phyloP scores from a whole-genome alignment of 1,140 invertebrate species.

The Agraylea sexmaculata region DNA sequence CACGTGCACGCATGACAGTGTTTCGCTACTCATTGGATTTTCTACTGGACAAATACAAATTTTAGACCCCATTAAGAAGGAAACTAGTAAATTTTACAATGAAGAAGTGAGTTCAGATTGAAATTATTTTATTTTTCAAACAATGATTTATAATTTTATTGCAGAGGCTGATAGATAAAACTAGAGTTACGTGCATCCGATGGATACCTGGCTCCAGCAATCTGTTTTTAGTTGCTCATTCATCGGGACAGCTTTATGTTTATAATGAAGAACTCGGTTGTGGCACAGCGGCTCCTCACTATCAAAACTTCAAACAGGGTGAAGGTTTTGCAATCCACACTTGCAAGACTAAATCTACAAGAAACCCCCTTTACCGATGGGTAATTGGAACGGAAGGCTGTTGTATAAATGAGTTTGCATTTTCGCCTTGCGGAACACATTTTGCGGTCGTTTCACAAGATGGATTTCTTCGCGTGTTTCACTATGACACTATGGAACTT shows the following conservation, averaged over 20 bases:
- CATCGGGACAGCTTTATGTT: conserved; percentile 93
- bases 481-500: conserved; percentile 95
- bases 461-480: conserved; percentile 91
- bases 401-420: conserved; percentile 94
- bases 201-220: conserved; percentile 93
- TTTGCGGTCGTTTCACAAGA: conserved; percentile 91
- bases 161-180: conserved; percentile 95
- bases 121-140: conserved; percentile 2
- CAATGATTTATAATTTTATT: conserved; percentile 27
- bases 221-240: conserved; percentile 87
- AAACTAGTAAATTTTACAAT: conserved; percentile 93
- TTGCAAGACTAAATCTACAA: conserved; percentile 90
- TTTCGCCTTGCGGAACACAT: conserved; percentile 88
- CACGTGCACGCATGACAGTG: conserved; percentile 68
- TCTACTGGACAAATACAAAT: conserved; percentile 95
- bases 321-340: conserved; percentile 90
- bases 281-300: conserved; percentile 70
- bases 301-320: conserved; percentile 91
- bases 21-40: conserved; percentile 88
- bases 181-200: conserved; percentile 94
- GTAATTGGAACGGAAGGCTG: conserved; percentile 70
- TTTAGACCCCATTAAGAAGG: conserved; percentile 93
- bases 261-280: conserved; percentile 94
- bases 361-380: conserved; percentile 89
- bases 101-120: conserved; percentile 68